Evolutionary conservation across 2,888 invertebrate species (phyloP), one percentile per base, ranked within the genome.

Genomic region (Amphipyra tragopoginis): DNA sequence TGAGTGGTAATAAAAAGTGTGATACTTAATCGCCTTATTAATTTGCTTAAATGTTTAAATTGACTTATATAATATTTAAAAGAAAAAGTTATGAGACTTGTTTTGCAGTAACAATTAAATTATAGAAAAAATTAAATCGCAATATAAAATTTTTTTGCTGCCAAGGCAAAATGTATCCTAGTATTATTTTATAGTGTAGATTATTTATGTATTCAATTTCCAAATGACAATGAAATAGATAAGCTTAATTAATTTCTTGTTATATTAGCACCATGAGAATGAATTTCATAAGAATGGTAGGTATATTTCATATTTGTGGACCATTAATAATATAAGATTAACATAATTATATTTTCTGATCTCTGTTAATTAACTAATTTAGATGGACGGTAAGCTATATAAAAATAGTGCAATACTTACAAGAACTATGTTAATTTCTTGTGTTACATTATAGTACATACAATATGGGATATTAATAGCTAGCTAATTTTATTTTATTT

Each of bases 1-100:
- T 70, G 74, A 64, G 70, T 74, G 43, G 54, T 45, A 40, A 38
- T 50, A 47, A 49, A 50, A 70, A 38, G 43, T 73, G 69, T 69
- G 64, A 60, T 64, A 65, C 36, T 61, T 45, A 60, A n/a, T 59
- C 21, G 34, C 50, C 51, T 69, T 60, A 53, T 48, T 15, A 10
- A 36, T 65, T 56, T 65, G 68, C 67, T 43, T 45, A 26, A 6
- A 40, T 1, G 8, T 9, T 60, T 43, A n/a, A 33, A n/a, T 1
- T 11, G 21, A 44, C 63, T 49, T 52, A 39, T 11, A 9, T 52
- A 47, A 59, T 68, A 44, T 15, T 39, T 47, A 51, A 36, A 34
- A 47, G n/a, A 8, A 13, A 33, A 42, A 29, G 26, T 33, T 34
- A 29, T 21, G 2, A 8, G 38, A 58, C 34, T 42, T 58, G 9